These are phyloP conservation scores for Hydrochoerus hydrochaeris DNA, from an alignment of 2,113 vertebrate species.

Conservation along the genomic window DNA sequence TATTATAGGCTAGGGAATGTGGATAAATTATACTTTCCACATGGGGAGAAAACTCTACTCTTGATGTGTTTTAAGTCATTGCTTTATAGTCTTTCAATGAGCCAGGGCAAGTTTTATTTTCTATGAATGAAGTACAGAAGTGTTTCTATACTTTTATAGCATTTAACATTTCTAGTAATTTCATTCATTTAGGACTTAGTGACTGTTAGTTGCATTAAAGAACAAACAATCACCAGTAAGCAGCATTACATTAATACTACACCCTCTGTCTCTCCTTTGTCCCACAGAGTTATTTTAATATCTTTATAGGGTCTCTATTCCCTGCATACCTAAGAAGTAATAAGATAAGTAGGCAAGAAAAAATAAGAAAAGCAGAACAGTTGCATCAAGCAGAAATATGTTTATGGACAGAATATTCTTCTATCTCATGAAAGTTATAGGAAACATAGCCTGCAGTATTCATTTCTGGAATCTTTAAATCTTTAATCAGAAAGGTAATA, in stretches of 20 bases:
- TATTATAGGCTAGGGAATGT: neutral
- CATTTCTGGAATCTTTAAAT: conserved; percentile 18
- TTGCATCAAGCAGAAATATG: neutral
- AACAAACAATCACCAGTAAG: neutral
- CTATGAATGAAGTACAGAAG: neutral
- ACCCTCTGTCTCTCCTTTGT: neutral
- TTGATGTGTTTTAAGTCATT: neutral
- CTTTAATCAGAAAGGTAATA: conserved; percentile 28
- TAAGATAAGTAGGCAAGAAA: neutral
- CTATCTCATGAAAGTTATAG: neutral
- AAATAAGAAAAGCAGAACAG: neutral
- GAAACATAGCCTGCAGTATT: neutral
- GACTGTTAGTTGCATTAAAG: neutral
- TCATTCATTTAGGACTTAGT: neutral
- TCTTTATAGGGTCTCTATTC: neutral
- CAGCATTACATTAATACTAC: neutral
- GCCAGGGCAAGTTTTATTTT: neutral
- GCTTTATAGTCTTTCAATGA: neutral
- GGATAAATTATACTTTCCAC: neutral
- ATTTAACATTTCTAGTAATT: neutral
- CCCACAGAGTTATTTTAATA: neutral
- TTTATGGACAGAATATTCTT: conserved; percentile 24
- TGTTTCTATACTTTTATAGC: neutral
- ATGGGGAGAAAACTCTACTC: neutral
- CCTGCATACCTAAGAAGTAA: neutral